Conservation (phyloP, 2,888 invertebrate species). For the Gastrophysa polygoni region DNA sequence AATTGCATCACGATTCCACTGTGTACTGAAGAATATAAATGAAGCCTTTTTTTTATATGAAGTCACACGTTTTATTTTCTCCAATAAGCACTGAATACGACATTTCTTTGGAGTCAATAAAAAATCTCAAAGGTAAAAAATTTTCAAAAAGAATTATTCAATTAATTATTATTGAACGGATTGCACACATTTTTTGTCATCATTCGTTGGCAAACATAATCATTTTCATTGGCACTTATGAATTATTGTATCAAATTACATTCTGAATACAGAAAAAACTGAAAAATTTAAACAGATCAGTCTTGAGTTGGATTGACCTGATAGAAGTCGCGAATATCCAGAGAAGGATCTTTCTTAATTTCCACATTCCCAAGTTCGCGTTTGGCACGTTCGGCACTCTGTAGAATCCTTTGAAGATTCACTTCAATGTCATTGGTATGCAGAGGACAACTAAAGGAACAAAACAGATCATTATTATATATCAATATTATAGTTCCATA, state of each 20-base stretch:
- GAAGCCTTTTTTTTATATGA: no score
- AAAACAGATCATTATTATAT: not conserved
- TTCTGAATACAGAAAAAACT: not conserved
- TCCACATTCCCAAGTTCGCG: conserved; percentile 47
- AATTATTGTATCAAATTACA: not conserved
- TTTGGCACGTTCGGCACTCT: conserved; percentile 48
- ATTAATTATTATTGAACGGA: no score
- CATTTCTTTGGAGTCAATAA: no score
- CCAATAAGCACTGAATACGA: no score
- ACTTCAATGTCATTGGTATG: conserved; percentile 47
- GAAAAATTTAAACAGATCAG: not conserved
- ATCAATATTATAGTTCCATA: not conserved
- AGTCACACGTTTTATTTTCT: no score
- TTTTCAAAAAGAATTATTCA: no score
- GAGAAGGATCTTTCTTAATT: conserved; percentile 52
- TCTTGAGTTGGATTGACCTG: not conserved
- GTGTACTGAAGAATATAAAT: no score
- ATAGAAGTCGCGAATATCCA: conserved; percentile 33
- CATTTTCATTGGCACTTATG: not conserved
- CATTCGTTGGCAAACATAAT: no score
- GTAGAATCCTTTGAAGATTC: conserved; percentile 45
- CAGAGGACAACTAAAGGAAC: conserved; percentile 48
- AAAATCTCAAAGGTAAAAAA: no score
- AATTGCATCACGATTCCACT: no score
- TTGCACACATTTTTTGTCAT: no score